Evolutionary conservation across 2,888 invertebrate species (phyloP), one percentile per base, ranked within the genome.

Genomic region (Heliconius sara): DNA sequence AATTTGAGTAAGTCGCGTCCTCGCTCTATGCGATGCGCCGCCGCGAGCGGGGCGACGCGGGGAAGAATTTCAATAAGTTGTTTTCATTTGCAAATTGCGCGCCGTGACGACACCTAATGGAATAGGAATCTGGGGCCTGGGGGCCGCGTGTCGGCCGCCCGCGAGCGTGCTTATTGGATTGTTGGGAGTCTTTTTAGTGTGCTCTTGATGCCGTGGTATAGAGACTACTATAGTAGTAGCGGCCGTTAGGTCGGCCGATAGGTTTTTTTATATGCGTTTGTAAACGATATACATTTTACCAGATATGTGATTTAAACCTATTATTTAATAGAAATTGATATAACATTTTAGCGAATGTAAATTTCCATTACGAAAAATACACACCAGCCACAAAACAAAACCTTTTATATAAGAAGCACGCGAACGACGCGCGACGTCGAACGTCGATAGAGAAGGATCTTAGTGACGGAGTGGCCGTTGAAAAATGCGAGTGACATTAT

Each of bases 21-120:
- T 86, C 67, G 85, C 84, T 87, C 88, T 86, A 85, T 88, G 82
- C 78, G 81, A 77, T 80, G 83, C 84, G 79, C 82, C 81, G 88
- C 88, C 87, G 89, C 89, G 88, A 87, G 74, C 60, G n/a, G 79
- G 63, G 75, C 74, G 79, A 79, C 87, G 89, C 89, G 91, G 87
- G 89, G 90, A 94, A 92, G 94, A 95, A 95, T 95, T 95, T 94
- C 95, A 95, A 94, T 95, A 95, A 95, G 94, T 95, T 94, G 94
- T 94, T 93, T 94, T 94, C 94, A 94, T 95, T 95, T 93, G 94
- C 94, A 94, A 95, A 95, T 94, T 93, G 92, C 92, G 92, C 91
- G 89, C 90, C 90, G 87, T 90, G 88, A 88, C 90, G 94, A 94
- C 93, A 94, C 91, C 93, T 94, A 94, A 94, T 94, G 93, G 93